Base-by-base conservation (phyloP, 2,888 invertebrate species). In the Abrostola tripartita region DNA sequence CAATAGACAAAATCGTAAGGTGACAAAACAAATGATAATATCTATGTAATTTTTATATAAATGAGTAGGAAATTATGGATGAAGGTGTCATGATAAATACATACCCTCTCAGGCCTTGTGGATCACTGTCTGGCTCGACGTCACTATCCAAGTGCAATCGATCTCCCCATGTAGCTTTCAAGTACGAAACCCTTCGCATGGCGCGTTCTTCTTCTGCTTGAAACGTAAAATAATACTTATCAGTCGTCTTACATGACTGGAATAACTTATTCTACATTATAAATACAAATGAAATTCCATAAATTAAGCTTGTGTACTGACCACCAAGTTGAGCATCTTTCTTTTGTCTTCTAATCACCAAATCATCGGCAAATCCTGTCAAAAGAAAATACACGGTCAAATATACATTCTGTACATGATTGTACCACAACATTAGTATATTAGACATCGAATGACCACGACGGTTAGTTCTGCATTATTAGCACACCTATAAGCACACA, bases 131-230 rank as follows among this genome's bases (percentile, higher is more conserved):
- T 0, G 92, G 91, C 51, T 94, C 94, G 11, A 90, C 89, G 79
- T 97, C 97, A 83, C 96, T 96, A 85, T 97, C 97, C 74, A 97
- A 93, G 82, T 96, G 96, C 91, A 97, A 95, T 68, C 96, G 94
- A 84, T 97, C 97, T 70, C 97, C 97, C 95, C 97, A 98, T 9
- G 98, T 99, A 50, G 99, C 99, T 93, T 98, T 98, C 77, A 99
- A 95, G 93, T 99, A 99, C n/a, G 98, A 99, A 77, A 98, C 98
- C 80, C 99, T 95, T 79, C 99, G 96, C 92, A 97, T 97, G 36
- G 97, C 96, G 74, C 98, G 96, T 84, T 98, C 98, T 87, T 98
- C 98, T 87, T 98, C 97, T 90, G 95, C 96, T 95, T 88, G 73
- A 70, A 88, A 92, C 82, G 79, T 88, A 85, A 68, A 86, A 71